Percentiles rank a stretch among this genome's conserved stretches.
Evolutionary conservation across 1,140 invertebrate genomes (phyloP).

Genomic region (Lanistes nyassanus): DNA sequence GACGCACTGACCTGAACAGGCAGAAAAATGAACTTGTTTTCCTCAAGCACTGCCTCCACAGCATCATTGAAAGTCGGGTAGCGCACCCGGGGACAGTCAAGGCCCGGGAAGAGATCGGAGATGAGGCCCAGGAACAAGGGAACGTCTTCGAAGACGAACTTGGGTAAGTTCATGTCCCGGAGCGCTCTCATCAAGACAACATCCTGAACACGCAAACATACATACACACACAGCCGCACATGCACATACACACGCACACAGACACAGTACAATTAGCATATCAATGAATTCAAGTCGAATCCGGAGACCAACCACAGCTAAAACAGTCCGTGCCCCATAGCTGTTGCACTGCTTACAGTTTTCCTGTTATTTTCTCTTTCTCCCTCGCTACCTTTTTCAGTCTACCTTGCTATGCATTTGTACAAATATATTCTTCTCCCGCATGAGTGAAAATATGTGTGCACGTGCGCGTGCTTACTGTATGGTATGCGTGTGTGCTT

Average conservation of each 20-base stretch:
- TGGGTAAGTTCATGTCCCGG: conserved; percentile 90
- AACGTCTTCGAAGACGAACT: conserved; percentile 88
- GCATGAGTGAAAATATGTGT: no score
- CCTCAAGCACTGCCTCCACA: conserved; percentile 74
- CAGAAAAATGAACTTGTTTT: conserved; percentile 76
- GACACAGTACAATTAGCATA: no score
- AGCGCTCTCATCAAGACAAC: conserved; percentile 88
- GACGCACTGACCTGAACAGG: conserved; percentile 74
- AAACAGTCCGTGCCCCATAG: no score
- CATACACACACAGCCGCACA: conserved; percentile 3
- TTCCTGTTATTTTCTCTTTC: no score
- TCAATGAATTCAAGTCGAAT: no score
- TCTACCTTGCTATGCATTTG: no score
- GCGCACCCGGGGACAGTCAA: conserved; percentile 82
- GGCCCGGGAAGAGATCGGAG: conserved; percentile 84
- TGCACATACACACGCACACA: neutral
- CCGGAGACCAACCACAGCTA: no score
- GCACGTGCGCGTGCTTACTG: no score
- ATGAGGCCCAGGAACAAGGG: conserved; percentile 86
- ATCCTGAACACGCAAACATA: conserved; percentile 65
- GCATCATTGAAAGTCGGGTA: conserved; percentile 85
- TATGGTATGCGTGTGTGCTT: no score
- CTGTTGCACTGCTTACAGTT: no score
- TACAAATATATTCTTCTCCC: no score
- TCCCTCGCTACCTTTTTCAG: no score